These are phyloP conservation scores for Larimichthys polyactis DNA, from an alignment of 2,113 vertebrate species.

Conservation along the genomic window DNA sequence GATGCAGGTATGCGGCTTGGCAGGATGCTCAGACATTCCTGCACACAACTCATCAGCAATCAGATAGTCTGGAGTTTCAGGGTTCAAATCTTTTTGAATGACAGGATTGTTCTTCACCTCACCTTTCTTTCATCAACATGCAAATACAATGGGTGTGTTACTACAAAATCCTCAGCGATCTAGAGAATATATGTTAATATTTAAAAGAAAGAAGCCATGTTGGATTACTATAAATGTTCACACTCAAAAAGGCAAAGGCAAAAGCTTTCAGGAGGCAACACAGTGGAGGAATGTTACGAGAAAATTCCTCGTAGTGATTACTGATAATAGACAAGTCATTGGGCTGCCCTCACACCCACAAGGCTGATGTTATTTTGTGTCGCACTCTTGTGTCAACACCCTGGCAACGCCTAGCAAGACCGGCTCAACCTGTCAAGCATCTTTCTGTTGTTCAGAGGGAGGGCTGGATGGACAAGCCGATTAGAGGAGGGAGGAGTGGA, in stretches of 20 bases:
- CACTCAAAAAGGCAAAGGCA: background rate
- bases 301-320: constrained; percentile 32
- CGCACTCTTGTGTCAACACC: constrained; percentile 60
- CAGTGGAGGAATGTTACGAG: constrained; percentile 40
- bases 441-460: constrained; percentile 24
- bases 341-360: constrained; percentile 22
- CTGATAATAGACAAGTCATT: constrained; percentile 12
- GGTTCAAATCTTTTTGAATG: constrained; percentile 43
- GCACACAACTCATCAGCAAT: constrained; percentile 37
- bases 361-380: constrained; percentile 30
- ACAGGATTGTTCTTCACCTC: constrained; percentile 38
- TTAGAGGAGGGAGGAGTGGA: background rate
- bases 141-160: constrained; percentile 12
- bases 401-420: constrained; percentile 58
- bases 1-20: constrained; percentile 54
- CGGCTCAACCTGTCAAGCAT: constrained; percentile 66
- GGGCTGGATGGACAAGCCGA: constrained; percentile 24
- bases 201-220: background rate
- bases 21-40: constrained; percentile 60
- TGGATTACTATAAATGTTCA: background rate
- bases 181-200: background rate
- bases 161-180: background rate
- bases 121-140: background rate
- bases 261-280: background rate
- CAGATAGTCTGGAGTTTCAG: constrained; percentile 40